Conservation (phyloP, 2,113 vertebrate genomes). For the Cyphomyrus plagiostoma region DNA sequence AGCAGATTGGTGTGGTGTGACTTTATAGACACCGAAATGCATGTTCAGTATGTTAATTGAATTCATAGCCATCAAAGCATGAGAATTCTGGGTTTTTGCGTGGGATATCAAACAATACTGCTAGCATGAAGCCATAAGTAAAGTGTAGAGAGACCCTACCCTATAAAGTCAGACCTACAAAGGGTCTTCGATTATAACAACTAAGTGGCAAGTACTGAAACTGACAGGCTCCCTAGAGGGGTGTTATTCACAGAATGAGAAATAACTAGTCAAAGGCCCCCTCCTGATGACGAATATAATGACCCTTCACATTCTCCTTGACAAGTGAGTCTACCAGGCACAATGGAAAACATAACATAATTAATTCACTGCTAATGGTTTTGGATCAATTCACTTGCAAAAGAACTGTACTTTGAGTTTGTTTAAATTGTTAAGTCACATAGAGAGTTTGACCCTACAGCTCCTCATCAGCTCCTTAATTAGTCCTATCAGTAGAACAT, state of each 20-base stretch:
- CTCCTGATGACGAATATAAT: conserved; percentile 30
- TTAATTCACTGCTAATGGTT: neutral
- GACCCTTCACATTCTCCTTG: conserved; percentile 25
- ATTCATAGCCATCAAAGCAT: neutral
- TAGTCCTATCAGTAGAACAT: neutral
- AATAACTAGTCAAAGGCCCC: conserved; percentile 47
- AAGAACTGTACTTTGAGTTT: neutral
- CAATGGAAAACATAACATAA: neutral
- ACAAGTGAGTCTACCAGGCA: neutral
- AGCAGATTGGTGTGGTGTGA: neutral
- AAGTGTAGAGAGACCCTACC: neutral
- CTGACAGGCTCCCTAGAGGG: conserved; percentile 38
- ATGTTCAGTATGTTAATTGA: neutral
- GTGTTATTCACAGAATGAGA: conserved; percentile 46
- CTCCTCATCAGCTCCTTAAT: neutral
- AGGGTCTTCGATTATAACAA: conserved; percentile 53
- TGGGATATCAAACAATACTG: neutral
- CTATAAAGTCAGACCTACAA: conserved; percentile 35
- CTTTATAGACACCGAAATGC: neutral
- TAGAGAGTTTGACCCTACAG: neutral
- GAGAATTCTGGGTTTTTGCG: neutral
- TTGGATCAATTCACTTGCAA: neutral
- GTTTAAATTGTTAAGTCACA: neutral
- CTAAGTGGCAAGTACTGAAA: conserved; percentile 55
- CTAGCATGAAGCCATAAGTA: neutral